Base-by-base conservation (phyloP, 53 echinoderm and acorn worm species). In the Pentamera pediparva region DNA sequence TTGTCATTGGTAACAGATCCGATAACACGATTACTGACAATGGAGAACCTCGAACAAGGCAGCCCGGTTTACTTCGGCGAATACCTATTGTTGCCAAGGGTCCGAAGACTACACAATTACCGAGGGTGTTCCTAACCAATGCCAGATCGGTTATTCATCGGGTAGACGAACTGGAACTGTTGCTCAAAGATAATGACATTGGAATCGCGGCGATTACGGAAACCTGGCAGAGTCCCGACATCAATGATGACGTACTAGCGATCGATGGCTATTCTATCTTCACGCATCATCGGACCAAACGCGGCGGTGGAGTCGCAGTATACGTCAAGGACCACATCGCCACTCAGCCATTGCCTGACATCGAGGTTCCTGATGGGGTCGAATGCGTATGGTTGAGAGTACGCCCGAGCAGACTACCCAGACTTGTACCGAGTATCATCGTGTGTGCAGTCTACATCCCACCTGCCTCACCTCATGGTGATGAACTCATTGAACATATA, bases 141-240 rank as follows among this genome's bases (percentile, higher is more conserved):
- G n/a, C n/a, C n/a, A n/a, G n/a, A n/a, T n/a, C n/a, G n/a, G n/a
- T n/a, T n/a, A n/a, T n/a, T n/a, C n/a, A n/a, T n/a, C n/a, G n/a
- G n/a, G n/a, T n/a, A n/a, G n/a, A n/a, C n/a, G n/a, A n/a, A n/a
- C n/a, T n/a, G n/a, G n/a, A n/a, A n/a, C n/a, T n/a, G n/a, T n/a
- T n/a, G n/a, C n/a, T 56, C 21, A 56, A 70, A 7, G 47, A 70
- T 51, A 70, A 70, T n/a, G 32, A 45, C 15, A n/a, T 70, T 51
- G 71, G 49, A 28, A 43, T 70, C 25, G 71, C 71, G 15, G 71
- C 71, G 2, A 70, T 70, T 43, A 35, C 71, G 4, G 71, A 70
- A 21, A 43, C 71, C 4, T 70, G 71, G 71, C 49, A 47, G 27
- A 47, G 47, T 6, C 33, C 49, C 8, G 19, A 6, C 8, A 31